Percentiles rank a stretch among this genome's conserved stretches.
phyloP scores from a whole-genome alignment of 37 sponge, comb jelly and placozoan genomes.

The Agelas oroides region DNA sequence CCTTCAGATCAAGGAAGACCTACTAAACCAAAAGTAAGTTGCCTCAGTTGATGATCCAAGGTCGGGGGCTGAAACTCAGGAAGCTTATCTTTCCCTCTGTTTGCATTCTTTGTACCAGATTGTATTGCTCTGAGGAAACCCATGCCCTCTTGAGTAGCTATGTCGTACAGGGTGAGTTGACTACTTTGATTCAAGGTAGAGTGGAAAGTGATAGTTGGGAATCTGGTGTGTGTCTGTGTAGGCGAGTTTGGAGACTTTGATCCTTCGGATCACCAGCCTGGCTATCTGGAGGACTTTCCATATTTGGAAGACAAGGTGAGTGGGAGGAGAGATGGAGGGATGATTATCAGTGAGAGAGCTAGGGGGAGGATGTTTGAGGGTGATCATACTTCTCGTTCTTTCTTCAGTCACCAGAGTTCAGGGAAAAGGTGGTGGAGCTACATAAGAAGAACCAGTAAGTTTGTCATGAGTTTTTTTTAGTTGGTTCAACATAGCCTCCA shows the following conservation, averaged over 20 bases:
- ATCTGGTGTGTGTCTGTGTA: neutral
- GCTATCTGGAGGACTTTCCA: slow-evolving; percentile 75
- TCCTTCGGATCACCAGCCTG: slow-evolving; percentile 59
- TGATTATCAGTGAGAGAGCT: neutral
- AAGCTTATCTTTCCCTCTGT: no score
- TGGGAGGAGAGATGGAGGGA: neutral
- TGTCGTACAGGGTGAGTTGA: slow-evolving; percentile 65
- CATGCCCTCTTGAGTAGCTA: slow-evolving; percentile 55
- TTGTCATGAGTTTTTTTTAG: no score
- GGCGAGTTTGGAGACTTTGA: slow-evolving; percentile 88
- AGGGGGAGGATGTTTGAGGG: no score
- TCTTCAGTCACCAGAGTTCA: slow-evolving; percentile 36
- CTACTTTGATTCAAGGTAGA: no score
- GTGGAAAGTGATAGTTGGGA: no score
- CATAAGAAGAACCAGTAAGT: slow-evolving; percentile 56
- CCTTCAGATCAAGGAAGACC: slow-evolving; percentile 76
- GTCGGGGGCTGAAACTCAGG: no score
- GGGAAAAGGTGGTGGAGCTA: slow-evolving; percentile 25
- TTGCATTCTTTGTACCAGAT: slow-evolving; percentile 3
- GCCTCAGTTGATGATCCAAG: no score
- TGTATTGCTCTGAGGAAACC: slow-evolving; percentile 73
- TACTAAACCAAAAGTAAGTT: slow-evolving; percentile 61
- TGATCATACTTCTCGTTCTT: neutral
- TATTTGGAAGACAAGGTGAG: slow-evolving; percentile 65
- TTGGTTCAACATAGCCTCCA: no score